phyloP scores from a whole-genome alignment of 2,888 invertebrate species.

The Dolichomitus sp. region DNA sequence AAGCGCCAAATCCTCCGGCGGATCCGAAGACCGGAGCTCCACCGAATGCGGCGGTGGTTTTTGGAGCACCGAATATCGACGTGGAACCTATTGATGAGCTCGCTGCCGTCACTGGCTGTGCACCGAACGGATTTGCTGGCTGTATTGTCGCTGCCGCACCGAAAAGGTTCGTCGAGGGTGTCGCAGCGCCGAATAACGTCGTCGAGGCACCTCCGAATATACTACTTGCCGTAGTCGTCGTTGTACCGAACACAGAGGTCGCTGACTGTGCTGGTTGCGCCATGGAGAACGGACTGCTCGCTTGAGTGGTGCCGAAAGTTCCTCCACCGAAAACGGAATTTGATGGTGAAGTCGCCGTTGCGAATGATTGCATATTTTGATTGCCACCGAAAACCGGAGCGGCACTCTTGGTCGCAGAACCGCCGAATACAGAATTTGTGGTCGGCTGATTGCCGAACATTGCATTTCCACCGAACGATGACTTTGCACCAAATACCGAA shows the following conservation, averaged over 20 bases:
- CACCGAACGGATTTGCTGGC: constrained; percentile 62
- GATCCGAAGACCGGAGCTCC: constrained; percentile 79
- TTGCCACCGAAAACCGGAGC: constrained; percentile 74
- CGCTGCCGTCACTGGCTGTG: constrained; percentile 29
- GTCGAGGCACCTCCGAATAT: constrained; percentile 68
- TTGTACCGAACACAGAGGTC: constrained; percentile 72
- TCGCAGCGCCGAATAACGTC: constrained; percentile 75
- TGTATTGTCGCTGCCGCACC: constrained; percentile 57
- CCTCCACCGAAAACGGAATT: constrained; percentile 39
- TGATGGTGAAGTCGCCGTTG: constrained; percentile 22
- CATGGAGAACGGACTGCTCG: constrained; percentile 74
- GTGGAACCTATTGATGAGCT: constrained; percentile 55
- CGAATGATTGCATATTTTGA: constrained; percentile 55
- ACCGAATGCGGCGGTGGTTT: constrained; percentile 76
- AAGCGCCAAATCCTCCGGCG: constrained; percentile 70
- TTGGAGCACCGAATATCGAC: constrained; percentile 76
- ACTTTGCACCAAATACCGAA: constrained; percentile 78
- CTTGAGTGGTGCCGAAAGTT: constrained; percentile 72
- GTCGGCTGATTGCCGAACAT: constrained; percentile 73
- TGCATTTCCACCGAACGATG: constrained; percentile 76
- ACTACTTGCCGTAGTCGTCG: constrained; percentile 64
- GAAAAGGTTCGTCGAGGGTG: constrained; percentile 70
- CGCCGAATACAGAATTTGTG: constrained; percentile 76
- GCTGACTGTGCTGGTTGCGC: constrained; percentile 74
- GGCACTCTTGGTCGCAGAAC: constrained; percentile 64